These are phyloP conservation scores for Karalla daura DNA, from an alignment of 2,797 vertebrate species.

Conservation along the genomic window DNA sequence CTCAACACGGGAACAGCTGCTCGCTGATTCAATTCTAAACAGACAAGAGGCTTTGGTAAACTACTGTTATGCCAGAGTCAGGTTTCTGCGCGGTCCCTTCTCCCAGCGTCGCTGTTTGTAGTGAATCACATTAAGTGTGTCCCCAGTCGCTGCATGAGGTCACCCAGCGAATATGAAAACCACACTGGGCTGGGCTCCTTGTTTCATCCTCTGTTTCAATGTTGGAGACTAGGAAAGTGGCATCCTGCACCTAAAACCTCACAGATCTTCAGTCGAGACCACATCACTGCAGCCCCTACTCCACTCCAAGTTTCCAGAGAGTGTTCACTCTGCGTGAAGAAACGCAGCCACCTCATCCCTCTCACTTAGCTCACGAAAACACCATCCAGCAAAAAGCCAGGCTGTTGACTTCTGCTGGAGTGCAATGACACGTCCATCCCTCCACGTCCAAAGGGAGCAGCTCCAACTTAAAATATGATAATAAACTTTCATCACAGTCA, in stretches of 20 bases:
- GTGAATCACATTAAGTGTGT: conserved; percentile 79
- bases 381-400: too few relatives aligned
- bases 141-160: conserved; percentile 84
- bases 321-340: neutral
- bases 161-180: conserved; percentile 84
- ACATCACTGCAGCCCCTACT: neutral
- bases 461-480: neutral
- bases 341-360: neutral
- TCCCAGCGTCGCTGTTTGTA: conserved; percentile 66
- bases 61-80: conserved; percentile 54
- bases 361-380: neutral
- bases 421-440: neutral
- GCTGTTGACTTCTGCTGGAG: neutral
- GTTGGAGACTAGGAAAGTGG: conserved; percentile 66
- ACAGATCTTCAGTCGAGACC: conserved; percentile 1
- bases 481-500: neutral
- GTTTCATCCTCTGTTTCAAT: conserved; percentile 65
- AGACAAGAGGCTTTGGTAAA: conserved; percentile 64
- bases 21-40: conserved; percentile 58
- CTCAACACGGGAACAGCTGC: conserved; percentile 73
- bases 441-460: neutral
- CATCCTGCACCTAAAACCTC: conserved; percentile 1
- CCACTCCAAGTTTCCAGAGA: neutral
- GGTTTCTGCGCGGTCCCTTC: conserved; percentile 62
- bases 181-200: conserved; percentile 84